Evolutionary conservation across 1,140 invertebrate species (phyloP).

Genomic region (Choristoneura fumiferana): DNA sequence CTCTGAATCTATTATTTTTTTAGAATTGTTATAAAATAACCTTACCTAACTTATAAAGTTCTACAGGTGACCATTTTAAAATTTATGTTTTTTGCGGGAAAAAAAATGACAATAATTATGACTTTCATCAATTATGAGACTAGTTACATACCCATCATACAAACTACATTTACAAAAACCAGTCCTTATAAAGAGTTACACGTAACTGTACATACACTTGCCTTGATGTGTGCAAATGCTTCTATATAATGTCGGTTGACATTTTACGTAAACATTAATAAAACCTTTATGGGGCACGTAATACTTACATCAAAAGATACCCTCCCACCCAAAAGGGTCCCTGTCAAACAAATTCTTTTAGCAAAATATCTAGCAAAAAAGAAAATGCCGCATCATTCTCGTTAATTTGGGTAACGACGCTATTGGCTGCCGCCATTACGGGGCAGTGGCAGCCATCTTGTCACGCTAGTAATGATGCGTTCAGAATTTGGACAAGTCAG

Average conservation of each 20-base stretch:
- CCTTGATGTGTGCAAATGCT: too few species aligned
- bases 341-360: constrained; percentile 69
- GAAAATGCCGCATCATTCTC: constrained; percentile 71
- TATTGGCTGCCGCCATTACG: constrained; percentile 63
- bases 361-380: constrained; percentile 67
- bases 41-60: too few species aligned
- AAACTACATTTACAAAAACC: too few species aligned
- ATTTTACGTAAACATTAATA: constrained; percentile 15
- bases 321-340: constrained; percentile 63
- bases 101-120: too few species aligned
- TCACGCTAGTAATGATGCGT: constrained; percentile 52
- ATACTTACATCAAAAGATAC: constrained; percentile 17
- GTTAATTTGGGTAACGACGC: constrained; percentile 73
- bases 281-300: constrained; percentile 9
- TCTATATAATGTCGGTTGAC: neutral
- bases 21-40: too few species aligned
- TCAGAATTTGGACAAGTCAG: constrained; percentile 43
- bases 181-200: too few species aligned
- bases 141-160: too few species aligned
- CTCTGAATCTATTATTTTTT: too few species aligned
- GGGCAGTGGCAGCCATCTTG: constrained; percentile 52
- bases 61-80: too few species aligned
- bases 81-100: too few species aligned
- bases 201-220: too few species aligned
- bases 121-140: too few species aligned